phyloP scores from a whole-genome alignment of 2,888 invertebrate species.

The Willowsia nigromaculata region DNA sequence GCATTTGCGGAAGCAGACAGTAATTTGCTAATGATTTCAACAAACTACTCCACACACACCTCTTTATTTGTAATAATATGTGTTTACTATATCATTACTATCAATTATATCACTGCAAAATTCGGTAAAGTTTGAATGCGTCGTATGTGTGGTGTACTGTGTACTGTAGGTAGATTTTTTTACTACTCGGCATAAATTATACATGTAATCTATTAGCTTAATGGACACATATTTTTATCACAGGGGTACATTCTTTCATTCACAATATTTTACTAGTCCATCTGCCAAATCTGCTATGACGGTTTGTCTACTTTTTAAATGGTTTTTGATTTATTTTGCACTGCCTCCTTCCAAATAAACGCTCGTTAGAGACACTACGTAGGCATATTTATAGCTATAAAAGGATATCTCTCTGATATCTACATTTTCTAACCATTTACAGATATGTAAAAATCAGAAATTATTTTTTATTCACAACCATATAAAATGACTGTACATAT shows the following conservation, averaged over 20 bases:
- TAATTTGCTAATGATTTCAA: not conserved
- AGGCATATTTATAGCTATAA: slow-evolving; percentile 34
- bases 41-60: too few species aligned
- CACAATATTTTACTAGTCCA: not conserved
- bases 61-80: too few species aligned
- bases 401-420: slow-evolving; percentile 38
- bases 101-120: slow-evolving; percentile 4
- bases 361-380: not conserved
- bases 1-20: not conserved
- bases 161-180: not conserved
- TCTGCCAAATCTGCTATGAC: not conserved
- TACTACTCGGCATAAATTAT: slow-evolving; percentile 3
- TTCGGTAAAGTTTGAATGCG: not conserved
- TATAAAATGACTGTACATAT: slow-evolving; percentile 14
- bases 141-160: not conserved
- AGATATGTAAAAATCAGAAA: slow-evolving; percentile 25
- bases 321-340: not conserved
- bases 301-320: not conserved
- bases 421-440: slow-evolving; percentile 45
- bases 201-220: slow-evolving; percentile 9
- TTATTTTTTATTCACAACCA: slow-evolving; percentile 32
- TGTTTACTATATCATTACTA: not conserved
- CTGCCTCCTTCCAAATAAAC: not conserved
- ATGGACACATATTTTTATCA: slow-evolving; percentile 20
- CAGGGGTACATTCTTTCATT: slow-evolving; percentile 4